These are phyloP conservation scores for Amiota communis DNA, from an alignment of 2,888 invertebrate species.

Conservation along the genomic window DNA sequence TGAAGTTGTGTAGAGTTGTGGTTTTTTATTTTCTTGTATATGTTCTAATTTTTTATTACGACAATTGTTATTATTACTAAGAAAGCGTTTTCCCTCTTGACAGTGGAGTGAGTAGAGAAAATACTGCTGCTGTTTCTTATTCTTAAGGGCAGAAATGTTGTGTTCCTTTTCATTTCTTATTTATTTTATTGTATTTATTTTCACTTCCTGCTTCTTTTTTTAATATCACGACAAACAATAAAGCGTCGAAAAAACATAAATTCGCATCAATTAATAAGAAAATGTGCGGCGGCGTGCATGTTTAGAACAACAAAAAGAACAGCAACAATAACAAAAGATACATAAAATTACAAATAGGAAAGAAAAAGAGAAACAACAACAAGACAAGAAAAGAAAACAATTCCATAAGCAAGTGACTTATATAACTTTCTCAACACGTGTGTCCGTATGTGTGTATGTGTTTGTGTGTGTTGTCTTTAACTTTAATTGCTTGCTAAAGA, in stretches of 20 bases:
- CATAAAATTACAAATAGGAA: background rate
- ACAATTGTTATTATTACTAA: too few species aligned
- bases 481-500: constrained; percentile 65
- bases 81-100: too few species aligned
- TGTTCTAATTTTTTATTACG: too few species aligned
- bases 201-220: constrained; percentile 40
- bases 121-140: too few species aligned
- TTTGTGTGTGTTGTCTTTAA: constrained; percentile 47
- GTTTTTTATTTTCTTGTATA: too few species aligned
- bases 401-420: background rate
- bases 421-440: background rate
- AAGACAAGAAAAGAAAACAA: constrained; percentile 47
- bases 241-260: constrained; percentile 67
- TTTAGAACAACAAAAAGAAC: constrained; percentile 14
- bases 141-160: too few species aligned
- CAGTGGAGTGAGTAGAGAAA: too few species aligned
- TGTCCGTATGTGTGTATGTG: constrained; percentile 36
- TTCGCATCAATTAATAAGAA: constrained; percentile 67
- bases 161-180: constrained; percentile 45
- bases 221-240: constrained; percentile 61
- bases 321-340: background rate
- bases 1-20: too few species aligned
- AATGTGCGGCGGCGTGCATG: constrained; percentile 55
- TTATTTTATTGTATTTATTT: constrained; percentile 40
- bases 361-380: constrained; percentile 27